A percentile compares a stretch with the other conserved stretches of the same genome.
Evolutionary conservation across 2,888 invertebrate genomes (phyloP).

Genomic region (Melanophora roralis): DNA sequence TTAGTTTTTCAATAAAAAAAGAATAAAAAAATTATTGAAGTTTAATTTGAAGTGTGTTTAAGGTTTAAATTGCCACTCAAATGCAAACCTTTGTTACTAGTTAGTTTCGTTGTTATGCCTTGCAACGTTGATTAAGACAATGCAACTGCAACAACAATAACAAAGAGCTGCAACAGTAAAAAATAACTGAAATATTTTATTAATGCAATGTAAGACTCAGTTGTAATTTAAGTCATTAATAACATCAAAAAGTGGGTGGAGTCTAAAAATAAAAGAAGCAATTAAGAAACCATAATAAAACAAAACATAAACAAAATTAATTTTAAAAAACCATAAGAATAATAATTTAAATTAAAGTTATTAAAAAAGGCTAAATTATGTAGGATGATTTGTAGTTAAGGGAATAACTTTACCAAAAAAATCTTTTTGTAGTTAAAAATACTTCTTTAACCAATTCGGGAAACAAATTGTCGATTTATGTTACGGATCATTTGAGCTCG

Average conservation of each 20-base stretch:
- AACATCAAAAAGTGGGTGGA: conserved; percentile 40
- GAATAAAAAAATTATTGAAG: conserved; percentile 40
- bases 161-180: neutral
- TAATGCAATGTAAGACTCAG: conserved; percentile 5
- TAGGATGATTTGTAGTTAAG: too few relatives aligned
- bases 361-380: too few relatives aligned
- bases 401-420: too few relatives aligned
- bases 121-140: neutral
- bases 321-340: too few relatives aligned
- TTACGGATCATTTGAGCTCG: too few relatives aligned
- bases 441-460: too few relatives aligned
- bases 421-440: too few relatives aligned
- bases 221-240: conserved; percentile 2
- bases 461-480: too few relatives aligned
- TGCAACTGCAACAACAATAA: too few relatives aligned
- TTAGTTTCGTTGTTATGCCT: conserved; percentile 10
- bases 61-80: conserved; percentile 43
- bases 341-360: too few relatives aligned
- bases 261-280: conserved; percentile 1
- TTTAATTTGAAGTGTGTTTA: conserved; percentile 50
- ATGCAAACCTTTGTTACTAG: conserved; percentile 6
- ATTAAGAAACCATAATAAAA: too few relatives aligned
- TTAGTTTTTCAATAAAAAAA: conserved; percentile 31
- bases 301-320: too few relatives aligned
- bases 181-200: conserved; percentile 1